Conservation (phyloP, 1,140 invertebrate genomes). For the Magallana ariakensis region DNA sequence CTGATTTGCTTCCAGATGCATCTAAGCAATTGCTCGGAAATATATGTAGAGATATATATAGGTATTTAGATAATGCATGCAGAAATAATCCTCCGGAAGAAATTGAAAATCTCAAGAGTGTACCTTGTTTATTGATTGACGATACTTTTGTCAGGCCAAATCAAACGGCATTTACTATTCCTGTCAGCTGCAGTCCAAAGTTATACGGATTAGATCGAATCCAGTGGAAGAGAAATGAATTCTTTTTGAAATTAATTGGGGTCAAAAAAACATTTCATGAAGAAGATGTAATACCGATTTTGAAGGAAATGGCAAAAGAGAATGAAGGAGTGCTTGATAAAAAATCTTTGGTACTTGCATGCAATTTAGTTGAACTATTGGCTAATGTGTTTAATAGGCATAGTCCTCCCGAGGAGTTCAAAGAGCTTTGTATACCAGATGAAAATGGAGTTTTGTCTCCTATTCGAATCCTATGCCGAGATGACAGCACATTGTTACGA, state of each 20-base stretch:
- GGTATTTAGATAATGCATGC: neutral
- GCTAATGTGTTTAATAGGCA: neutral
- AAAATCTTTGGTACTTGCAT: neutral
- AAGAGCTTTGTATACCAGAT: slow-evolving; percentile 61
- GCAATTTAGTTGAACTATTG: neutral
- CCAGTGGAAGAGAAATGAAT: neutral
- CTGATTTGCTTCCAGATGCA: neutral
- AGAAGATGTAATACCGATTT: neutral
- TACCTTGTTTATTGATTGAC: slow-evolving; percentile 36
- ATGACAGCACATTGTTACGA: slow-evolving; percentile 57
- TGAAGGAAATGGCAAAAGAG: neutral
- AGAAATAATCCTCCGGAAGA: neutral
- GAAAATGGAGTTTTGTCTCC: slow-evolving; percentile 50
- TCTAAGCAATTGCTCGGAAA: neutral
- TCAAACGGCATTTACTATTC: slow-evolving; percentile 47
- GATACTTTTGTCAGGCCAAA: slow-evolving; percentile 49
- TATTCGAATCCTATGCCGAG: slow-evolving; percentile 60
- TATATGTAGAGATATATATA: slow-evolving; percentile 1
- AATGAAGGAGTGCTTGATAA: neutral
- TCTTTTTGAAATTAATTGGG: slow-evolving; percentile 63
- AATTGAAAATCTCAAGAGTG: slow-evolving; percentile 18
- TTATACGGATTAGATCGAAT: slow-evolving; percentile 57
- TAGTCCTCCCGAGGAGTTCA: neutral
- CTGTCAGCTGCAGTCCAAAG: slow-evolving; percentile 57
- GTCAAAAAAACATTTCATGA: slow-evolving; percentile 4